These are phyloP conservation scores for Etheostoma perlongum DNA, from an alignment of 2,797 vertebrate species.

Conservation along the genomic window DNA sequence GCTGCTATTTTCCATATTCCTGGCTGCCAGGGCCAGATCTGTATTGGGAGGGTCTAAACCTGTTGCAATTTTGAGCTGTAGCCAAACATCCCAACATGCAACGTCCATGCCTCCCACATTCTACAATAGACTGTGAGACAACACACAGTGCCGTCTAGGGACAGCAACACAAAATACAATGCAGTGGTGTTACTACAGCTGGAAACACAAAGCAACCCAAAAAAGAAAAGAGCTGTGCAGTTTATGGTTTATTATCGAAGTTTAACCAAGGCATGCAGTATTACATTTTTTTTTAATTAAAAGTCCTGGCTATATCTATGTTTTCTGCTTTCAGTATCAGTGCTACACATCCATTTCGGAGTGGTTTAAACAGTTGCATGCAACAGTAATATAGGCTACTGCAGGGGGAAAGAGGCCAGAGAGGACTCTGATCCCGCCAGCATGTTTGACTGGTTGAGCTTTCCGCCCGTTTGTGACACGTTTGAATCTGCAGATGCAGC, in stretches of 20 bases:
- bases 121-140: constrained; percentile 27
- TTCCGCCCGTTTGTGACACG: constrained; percentile 4
- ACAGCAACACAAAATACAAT: constrained; percentile 38
- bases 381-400: neutral
- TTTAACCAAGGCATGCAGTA: neutral
- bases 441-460: constrained; percentile 1
- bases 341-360: constrained; percentile 3
- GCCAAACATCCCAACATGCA: constrained; percentile 23
- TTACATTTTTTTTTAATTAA: neutral
- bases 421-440: neutral
- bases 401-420: neutral
- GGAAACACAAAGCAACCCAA: neutral
- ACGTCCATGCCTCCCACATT: constrained; percentile 38
- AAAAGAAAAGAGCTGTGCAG: neutral
- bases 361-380: constrained; percentile 13
- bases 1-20: constrained; percentile 52
- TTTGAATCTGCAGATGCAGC: neutral
- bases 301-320: neutral
- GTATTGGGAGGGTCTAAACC: constrained; percentile 63
- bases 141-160: constrained; percentile 46
- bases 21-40: constrained; percentile 63
- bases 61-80: constrained; percentile 47
- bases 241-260: constrained; percentile 30
- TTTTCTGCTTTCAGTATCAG: constrained; percentile 6
- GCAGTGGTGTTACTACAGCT: neutral